A percentile compares a stretch with the other conserved stretches of the same genome.
phyloP scores from a whole-genome alignment of 2,888 invertebrate genomes.

The Epistrophe grossulariae region DNA sequence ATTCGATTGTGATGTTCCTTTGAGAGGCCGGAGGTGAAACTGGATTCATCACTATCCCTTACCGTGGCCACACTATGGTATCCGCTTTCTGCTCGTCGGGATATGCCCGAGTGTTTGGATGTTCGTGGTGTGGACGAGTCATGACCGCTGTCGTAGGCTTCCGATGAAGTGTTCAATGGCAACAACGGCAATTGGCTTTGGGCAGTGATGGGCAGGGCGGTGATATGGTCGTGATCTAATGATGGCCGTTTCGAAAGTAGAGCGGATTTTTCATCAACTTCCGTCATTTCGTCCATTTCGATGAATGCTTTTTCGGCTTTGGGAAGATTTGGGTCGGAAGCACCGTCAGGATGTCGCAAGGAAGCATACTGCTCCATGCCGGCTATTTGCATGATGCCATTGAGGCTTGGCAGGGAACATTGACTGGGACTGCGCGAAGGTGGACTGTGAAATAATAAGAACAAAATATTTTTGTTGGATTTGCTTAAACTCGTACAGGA shows the following conservation, averaged over 20 bases:
- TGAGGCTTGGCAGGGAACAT: constrained; percentile 86
- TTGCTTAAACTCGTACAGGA: neutral
- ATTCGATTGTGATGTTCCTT: constrained; percentile 82
- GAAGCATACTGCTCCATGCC: constrained; percentile 88
- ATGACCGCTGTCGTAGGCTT: constrained; percentile 92
- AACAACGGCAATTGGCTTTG: constrained; percentile 83
- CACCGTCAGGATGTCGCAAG: constrained; percentile 94
- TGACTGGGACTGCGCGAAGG: constrained; percentile 84
- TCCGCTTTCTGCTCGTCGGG: constrained; percentile 93
- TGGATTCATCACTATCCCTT: constrained; percentile 94
- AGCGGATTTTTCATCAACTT: constrained; percentile 82
- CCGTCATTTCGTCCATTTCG: constrained; percentile 80
- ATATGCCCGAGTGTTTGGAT: constrained; percentile 92
- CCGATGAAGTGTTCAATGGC: constrained; percentile 84
- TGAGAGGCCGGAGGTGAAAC: constrained; percentile 89
- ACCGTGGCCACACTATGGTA: constrained; percentile 93
- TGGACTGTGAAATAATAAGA: constrained; percentile 76
- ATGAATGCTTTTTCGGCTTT: constrained; percentile 82
- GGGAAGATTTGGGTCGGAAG: constrained; percentile 94
- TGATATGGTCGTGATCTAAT: constrained; percentile 79
- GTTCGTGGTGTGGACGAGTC: constrained; percentile 93
- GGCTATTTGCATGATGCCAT: constrained; percentile 87
- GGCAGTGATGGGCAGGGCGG: constrained; percentile 80
- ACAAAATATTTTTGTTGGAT: neutral
- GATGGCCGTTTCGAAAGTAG: constrained; percentile 80